Percentiles rank a stretch among this genome's conserved stretches.
Evolutionary conservation across 2,113 vertebrate genomes (phyloP).

Genomic region (Donacobius atricapilla): DNA sequence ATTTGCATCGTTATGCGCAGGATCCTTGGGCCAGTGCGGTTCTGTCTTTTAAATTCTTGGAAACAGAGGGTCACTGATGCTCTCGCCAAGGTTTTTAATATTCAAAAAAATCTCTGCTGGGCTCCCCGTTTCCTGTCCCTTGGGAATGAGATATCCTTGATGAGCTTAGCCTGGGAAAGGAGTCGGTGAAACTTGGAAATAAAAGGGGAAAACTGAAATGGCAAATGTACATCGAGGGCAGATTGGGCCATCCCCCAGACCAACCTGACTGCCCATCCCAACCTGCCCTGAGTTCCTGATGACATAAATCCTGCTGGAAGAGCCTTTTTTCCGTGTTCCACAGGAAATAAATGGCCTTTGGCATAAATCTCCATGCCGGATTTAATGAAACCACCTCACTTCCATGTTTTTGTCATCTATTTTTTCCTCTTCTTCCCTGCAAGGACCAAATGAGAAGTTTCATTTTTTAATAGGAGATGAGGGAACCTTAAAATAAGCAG

Average conservation of each 20-base stretch:
- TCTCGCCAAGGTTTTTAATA: not conserved
- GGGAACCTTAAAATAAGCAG: not conserved
- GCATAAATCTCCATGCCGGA: not conserved
- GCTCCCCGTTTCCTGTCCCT: not conserved
- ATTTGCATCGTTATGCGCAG: fast-evolving
- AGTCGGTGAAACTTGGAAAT: fast-evolving
- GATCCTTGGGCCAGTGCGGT: fast-evolving
- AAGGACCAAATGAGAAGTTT: not conserved
- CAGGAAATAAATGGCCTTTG: not conserved
- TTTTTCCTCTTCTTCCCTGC: not conserved
- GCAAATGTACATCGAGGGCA: not conserved
- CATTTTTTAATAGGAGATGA: not conserved
- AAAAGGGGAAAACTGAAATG: not conserved
- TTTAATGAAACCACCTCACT: not conserved
- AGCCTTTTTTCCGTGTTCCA: not conserved
- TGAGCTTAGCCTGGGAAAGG: not conserved
- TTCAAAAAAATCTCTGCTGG: not conserved
- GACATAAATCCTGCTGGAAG: not conserved
- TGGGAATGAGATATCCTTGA: not conserved
- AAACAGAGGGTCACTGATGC: fast-evolving
- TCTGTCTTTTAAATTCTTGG: not conserved
- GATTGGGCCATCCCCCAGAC: not conserved
- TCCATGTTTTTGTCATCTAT: too few species aligned
- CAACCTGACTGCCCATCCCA: not conserved
- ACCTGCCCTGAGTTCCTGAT: too few species aligned